Evolutionary conservation across 2,797 vertebrate species (phyloP).

Genomic region (Antrozous pallidus): DNA sequence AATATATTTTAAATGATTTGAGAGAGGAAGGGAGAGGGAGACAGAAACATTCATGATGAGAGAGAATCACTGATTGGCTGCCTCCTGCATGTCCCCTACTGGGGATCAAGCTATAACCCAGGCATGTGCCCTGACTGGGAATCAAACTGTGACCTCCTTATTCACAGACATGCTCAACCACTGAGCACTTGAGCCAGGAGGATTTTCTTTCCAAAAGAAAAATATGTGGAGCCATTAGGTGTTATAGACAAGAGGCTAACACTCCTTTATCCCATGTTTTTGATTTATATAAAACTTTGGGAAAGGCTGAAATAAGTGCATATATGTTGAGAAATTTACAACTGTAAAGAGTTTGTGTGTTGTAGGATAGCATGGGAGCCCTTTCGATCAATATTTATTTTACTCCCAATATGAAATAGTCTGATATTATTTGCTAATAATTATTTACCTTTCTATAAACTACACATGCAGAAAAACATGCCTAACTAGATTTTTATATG

Average conservation of each 20-base stretch:
- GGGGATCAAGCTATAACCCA: too few species aligned
- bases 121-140: too few species aligned
- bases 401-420: neutral
- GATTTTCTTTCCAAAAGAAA: constrained; percentile 5
- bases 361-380: neutral
- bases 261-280: neutral
- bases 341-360: neutral
- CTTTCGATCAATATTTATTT: neutral
- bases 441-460: constrained; percentile 29
- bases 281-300: neutral
- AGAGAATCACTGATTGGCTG: too few species aligned
- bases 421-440: neutral
- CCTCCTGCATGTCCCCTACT: too few species aligned
- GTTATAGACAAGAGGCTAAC: neutral
- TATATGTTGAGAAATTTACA: neutral
- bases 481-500: neutral
- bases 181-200: too few species aligned
- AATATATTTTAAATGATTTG: too few species aligned
- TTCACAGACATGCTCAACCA: too few species aligned
- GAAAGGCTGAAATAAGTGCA: neutral
- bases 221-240: neutral
- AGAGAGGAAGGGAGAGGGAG: too few species aligned
- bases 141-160: too few species aligned
- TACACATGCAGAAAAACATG: neutral
- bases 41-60: too few species aligned